Evolutionary conservation across 2,888 invertebrate genomes (phyloP).

Genomic region (Cancer borealis): DNA sequence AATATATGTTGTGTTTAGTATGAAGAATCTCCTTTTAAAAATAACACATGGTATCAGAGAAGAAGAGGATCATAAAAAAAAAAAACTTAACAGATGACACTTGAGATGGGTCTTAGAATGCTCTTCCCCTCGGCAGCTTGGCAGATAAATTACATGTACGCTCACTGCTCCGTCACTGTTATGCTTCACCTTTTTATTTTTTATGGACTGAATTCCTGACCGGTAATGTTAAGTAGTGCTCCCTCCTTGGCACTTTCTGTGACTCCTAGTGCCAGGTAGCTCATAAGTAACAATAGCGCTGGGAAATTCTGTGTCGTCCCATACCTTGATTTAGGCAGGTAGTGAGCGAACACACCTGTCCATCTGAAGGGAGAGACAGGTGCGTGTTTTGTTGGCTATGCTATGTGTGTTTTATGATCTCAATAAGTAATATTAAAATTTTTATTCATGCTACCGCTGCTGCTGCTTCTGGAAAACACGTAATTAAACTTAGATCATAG

Average conservation of each 20-base stretch:
- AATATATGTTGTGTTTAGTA: too few relatives aligned
- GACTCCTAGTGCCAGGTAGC: slow-evolving; percentile 18
- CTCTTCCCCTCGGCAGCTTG: not conserved
- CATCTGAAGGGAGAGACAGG: not conserved
- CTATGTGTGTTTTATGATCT: not conserved
- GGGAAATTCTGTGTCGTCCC: not conserved
- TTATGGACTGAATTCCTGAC: not conserved
- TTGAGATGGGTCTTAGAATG: not conserved
- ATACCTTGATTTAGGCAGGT: not conserved
- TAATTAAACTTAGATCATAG: not conserved
- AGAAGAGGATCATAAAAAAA: too few relatives aligned
- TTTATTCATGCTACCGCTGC: too few relatives aligned
- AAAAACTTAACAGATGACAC: not conserved
- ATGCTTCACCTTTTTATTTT: slow-evolving; percentile 5
- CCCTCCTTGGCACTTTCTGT: slow-evolving; percentile 4
- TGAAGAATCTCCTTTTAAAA: too few relatives aligned
- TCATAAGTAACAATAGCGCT: not conserved
- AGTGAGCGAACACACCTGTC: not conserved
- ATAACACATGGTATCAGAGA: too few relatives aligned
- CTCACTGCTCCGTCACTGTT: not conserved
- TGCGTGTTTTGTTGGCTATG: not conserved
- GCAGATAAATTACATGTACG: not conserved
- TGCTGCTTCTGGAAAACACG: not conserved
- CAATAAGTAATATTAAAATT: not conserved
- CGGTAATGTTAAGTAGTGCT: slow-evolving; percentile 36